A percentile compares a stretch with the other conserved stretches of the same genome.
Conservation (phyloP, 2,113 vertebrate species). For the Scophthalmus maximus region DNA sequence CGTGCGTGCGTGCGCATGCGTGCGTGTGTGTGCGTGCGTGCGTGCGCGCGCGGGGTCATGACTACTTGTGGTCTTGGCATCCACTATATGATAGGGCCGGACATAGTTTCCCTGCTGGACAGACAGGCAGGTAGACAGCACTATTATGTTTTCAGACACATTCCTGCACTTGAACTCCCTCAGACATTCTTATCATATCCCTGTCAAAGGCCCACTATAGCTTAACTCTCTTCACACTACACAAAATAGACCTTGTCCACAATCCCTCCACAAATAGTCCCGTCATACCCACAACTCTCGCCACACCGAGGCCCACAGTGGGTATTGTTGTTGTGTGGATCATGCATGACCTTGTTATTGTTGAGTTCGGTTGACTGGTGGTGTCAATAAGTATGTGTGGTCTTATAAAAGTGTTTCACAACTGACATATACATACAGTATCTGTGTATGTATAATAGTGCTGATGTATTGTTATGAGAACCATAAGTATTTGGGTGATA, state of each 20-base stretch:
- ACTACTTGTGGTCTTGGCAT: slow-evolving; percentile 20
- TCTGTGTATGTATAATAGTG: background rate
- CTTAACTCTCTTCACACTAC: slow-evolving; percentile 49
- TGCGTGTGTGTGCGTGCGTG: background rate
- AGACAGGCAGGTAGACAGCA: slow-evolving; percentile 53
- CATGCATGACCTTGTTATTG: slow-evolving; percentile 57
- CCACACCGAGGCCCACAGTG: slow-evolving; percentile 36
- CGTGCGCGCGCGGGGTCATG: background rate
- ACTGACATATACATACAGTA: background rate
- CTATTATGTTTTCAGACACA: slow-evolving; percentile 55
- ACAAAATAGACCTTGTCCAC: slow-evolving; percentile 54
- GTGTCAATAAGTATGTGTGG: background rate
- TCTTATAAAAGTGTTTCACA: background rate
- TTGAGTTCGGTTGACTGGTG: background rate
- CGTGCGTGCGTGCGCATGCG: background rate
- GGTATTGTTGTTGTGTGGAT: slow-evolving; percentile 52
- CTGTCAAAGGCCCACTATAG: slow-evolving; percentile 28
- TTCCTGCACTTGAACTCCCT: slow-evolving; percentile 33
- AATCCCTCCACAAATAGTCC: slow-evolving; percentile 67
- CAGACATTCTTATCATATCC: slow-evolving; percentile 28
- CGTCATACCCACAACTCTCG: slow-evolving; percentile 37
- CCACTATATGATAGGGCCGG: slow-evolving; percentile 13
- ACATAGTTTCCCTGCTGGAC: slow-evolving; percentile 20
- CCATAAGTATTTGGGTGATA: background rate
- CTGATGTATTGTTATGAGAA: background rate